Conservation (phyloP, 2,113 vertebrate species). For the Eurypyga helias region DNA sequence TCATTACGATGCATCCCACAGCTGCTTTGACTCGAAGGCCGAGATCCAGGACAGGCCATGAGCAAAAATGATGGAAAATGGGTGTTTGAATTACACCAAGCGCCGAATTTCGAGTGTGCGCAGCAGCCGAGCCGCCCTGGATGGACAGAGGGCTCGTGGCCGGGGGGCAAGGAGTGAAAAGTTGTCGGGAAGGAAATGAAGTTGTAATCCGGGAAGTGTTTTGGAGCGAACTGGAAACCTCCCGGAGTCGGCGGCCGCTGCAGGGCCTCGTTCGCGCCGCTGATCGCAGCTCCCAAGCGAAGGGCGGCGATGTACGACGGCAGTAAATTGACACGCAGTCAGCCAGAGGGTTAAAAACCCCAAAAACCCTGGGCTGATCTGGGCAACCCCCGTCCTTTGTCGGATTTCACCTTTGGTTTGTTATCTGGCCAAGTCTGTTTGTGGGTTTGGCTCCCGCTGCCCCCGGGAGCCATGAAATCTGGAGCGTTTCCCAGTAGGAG, state of each 20-base stretch:
- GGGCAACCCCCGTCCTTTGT: neutral
- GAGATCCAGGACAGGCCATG: fast-evolving
- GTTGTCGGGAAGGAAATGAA: neutral
- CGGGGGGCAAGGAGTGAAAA: too few species aligned
- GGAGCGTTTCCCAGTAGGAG: neutral
- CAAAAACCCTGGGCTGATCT: neutral
- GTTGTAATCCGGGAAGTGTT: neutral
- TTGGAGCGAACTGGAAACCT: neutral
- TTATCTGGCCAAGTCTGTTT: neutral
- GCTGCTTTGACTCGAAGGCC: neutral
- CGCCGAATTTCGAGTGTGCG: fast-evolving
- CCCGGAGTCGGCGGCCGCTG: fast-evolving
- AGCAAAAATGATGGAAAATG: neutral
- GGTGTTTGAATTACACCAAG: fast-evolving
- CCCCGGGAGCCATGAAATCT: neutral
- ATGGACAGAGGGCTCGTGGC: too few species aligned
- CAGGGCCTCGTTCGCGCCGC: neutral
- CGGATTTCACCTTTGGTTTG: neutral
- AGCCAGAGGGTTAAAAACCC: neutral
- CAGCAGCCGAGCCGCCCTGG: neutral
- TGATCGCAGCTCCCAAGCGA: neutral
- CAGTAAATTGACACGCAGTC: neutral
- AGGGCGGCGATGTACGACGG: too few species aligned
- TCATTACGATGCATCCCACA: neutral
- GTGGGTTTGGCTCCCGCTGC: neutral